phyloP scores from a whole-genome alignment of 2,797 vertebrate genomes.

The Macropodus opercularis region DNA sequence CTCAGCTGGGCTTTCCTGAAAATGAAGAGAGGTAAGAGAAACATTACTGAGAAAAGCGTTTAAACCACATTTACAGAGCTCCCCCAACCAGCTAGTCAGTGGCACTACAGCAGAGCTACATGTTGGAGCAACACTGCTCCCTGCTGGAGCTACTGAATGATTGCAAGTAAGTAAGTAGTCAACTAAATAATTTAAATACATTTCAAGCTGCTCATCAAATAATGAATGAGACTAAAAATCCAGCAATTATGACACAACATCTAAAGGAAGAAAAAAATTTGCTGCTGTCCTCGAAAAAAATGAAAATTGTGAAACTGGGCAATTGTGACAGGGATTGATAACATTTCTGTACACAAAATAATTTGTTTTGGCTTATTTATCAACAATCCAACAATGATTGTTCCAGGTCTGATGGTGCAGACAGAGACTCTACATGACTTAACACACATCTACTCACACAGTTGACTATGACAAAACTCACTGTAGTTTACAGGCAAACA shows the following conservation, averaged over 20 bases:
- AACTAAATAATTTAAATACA: no score
- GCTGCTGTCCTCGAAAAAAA: no score
- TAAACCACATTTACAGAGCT: slow-evolving; percentile 12
- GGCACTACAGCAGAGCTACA: neutral
- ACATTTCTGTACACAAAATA: no score
- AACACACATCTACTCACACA: neutral
- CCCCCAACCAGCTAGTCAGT: slow-evolving; percentile 12
- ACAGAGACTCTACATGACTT: neutral
- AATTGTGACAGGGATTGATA: no score
- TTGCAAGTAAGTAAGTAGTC: no score
- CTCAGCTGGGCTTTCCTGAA: slow-evolving; percentile 80
- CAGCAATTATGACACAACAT: no score
- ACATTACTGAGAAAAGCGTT: neutral
- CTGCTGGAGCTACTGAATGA: slow-evolving; percentile 37
- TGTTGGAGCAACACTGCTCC: slow-evolving; percentile 43
- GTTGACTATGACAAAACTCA: neutral
- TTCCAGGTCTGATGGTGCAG: neutral
- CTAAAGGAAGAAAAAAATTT: no score
- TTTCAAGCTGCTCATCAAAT: no score
- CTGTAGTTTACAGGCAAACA: neutral
- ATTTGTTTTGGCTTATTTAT: no score
- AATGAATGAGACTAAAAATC: no score
- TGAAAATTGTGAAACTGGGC: no score
- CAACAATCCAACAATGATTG: no score
- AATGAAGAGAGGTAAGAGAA: slow-evolving; percentile 19